These are phyloP conservation scores for Corapipo altera DNA, from an alignment of 2,113 vertebrate genomes.

Conservation along the genomic window DNA sequence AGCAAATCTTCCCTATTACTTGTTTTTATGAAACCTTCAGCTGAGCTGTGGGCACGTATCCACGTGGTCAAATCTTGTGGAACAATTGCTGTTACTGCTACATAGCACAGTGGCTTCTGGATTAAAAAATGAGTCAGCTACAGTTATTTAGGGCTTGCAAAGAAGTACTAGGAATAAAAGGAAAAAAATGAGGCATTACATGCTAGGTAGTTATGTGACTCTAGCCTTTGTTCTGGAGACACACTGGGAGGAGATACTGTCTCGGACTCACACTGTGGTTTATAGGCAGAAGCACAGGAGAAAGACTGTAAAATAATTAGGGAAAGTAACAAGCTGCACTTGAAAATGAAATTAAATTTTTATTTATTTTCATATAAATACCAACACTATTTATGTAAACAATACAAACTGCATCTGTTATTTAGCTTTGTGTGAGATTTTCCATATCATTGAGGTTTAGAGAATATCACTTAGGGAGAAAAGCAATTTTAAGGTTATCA, in stretches of 20 bases:
- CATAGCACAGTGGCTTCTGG: not conserved
- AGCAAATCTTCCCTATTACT: not conserved
- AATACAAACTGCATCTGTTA: constrained; percentile 34
- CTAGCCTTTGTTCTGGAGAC: not conserved
- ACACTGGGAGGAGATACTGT: not conserved
- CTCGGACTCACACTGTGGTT: not conserved
- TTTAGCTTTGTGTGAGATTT: constrained; percentile 48
- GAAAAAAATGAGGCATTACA: not conserved
- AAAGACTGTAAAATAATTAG: constrained; percentile 22
- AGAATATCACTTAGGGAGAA: constrained; percentile 67
- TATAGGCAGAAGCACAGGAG: not conserved
- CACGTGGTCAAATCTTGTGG: not conserved
- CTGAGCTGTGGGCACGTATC: not conserved
- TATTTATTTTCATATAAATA: constrained; percentile 49
- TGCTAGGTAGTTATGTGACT: not conserved
- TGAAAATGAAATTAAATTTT: constrained; percentile 35
- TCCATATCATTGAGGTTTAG: constrained; percentile 38
- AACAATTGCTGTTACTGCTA: not conserved
- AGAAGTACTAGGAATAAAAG: not conserved
- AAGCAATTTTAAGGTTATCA: constrained; percentile 73
- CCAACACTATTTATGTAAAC: constrained; percentile 60
- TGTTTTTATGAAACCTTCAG: not conserved
- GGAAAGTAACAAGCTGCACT: not conserved
- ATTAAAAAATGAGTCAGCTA: not conserved
- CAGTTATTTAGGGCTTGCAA: not conserved